phyloP scores from a whole-genome alignment of 2,888 invertebrate species.

The Plagodis dolabraria region DNA sequence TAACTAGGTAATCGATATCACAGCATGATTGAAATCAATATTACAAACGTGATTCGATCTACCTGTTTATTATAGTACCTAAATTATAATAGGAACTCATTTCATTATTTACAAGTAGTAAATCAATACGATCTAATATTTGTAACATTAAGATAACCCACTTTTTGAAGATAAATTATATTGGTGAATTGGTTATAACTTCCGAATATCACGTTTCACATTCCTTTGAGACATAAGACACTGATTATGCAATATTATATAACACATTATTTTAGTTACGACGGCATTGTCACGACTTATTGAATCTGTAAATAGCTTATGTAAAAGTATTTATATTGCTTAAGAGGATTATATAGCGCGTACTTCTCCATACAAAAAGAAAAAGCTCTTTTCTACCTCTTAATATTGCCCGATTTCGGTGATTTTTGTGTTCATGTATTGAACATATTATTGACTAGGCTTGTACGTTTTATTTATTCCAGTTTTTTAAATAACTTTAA shows the following conservation, averaged over 20 bases:
- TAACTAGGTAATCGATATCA: constrained; percentile 19
- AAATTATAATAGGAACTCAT: neutral
- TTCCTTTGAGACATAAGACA: constrained; percentile 18
- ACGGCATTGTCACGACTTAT: constrained; percentile 8
- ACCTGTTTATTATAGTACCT: neutral
- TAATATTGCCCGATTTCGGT: too few relatives aligned
- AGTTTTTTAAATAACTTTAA: too few relatives aligned
- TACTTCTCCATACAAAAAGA: too few relatives aligned
- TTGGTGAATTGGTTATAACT: constrained; percentile 1
- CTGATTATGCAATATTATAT: constrained; percentile 18
- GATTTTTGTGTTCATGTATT: too few relatives aligned
- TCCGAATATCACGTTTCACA: constrained; percentile 16
- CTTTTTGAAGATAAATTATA: neutral
- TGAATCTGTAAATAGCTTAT: constrained; percentile 9
- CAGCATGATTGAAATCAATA: constrained; percentile 29
- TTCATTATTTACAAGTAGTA: neutral
- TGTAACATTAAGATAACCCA: constrained; percentile 3
- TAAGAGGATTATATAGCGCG: too few relatives aligned
- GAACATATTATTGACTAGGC: too few relatives aligned
- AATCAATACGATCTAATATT: neutral
- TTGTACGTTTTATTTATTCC: too few relatives aligned
- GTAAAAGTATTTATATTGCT: too few relatives aligned
- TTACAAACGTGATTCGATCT: constrained; percentile 20
- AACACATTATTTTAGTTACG: constrained; percentile 14
- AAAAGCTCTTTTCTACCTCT: too few relatives aligned